Evolutionary conservation across 1,140 invertebrate species (phyloP), one percentile per base, ranked within the genome.

Genomic region (Saccostrea cuccullata): DNA sequence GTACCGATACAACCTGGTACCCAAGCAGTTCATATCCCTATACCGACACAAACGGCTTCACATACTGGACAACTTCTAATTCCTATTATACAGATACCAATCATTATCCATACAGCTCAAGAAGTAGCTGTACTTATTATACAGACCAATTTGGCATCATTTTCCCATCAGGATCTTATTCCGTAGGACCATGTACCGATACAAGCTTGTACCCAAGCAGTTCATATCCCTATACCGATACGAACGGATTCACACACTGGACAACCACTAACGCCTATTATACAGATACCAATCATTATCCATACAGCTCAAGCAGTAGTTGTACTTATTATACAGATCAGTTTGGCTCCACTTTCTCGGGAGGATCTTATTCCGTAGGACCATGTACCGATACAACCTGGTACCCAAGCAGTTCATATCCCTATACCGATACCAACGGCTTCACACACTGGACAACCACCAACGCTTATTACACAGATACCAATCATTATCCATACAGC

Each of bases 311-410:
- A 3, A 23, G n/a, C 2, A 73, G 67, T 30, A 26, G 23, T 13
- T 73, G 67, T 73, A 73, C 67, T 6, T 73, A 73, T 73, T 73
- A 73, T 8, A 73, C 67, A 73, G 67, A 73, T 23, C n/a, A 12
- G 2, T 73, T 23, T 26, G 67, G 67, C 0, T 73, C 67, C n/a
- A 12, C 5, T 12, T 73, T 36, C 11, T 23, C n/a, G 1, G 67
- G 67, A 73, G 67, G 67, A 26, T 73, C 67, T 6, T 73, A 73
- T 30, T 73, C 67, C 6, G 23, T 73, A 73, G 67, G 67, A 30
- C 67, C 67, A 26, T 73, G 67, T 26, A 73, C 67, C 67, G 67
- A 73, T 73, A 73, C 67, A 4, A 30, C n/a, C 9, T 73, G n/a
- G n/a, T 23, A 30, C 67, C 26, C 67, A 17, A 60, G 15, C 15